phyloP scores from a whole-genome alignment of 2,113 vertebrate species.

The Vulpes lagopus region DNA sequence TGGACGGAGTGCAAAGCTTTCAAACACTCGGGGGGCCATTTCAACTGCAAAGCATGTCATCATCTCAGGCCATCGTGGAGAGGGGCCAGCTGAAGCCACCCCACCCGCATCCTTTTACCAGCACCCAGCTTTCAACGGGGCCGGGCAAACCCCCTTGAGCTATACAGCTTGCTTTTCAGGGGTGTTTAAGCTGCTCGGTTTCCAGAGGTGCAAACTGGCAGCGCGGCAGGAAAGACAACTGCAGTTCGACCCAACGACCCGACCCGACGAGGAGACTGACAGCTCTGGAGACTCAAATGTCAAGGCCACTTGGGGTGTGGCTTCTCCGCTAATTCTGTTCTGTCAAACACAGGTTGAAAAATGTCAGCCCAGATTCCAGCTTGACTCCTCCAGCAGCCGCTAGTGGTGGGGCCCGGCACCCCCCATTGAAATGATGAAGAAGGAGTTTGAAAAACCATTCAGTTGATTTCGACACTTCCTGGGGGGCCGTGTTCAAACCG shows the following conservation, averaged over 20 bases:
- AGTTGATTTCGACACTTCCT: constrained; percentile 66
- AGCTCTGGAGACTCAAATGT: constrained; percentile 54
- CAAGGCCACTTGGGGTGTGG: constrained; percentile 19
- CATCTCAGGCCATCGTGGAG: constrained; percentile 56
- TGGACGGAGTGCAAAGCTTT: constrained; percentile 41
- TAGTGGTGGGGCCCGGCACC: neutral
- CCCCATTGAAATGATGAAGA: neutral
- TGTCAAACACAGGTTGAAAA: constrained; percentile 1
- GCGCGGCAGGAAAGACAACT: constrained; percentile 65
- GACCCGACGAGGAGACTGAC: constrained; percentile 38
- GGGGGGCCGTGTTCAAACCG: constrained; percentile 50
- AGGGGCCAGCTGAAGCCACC: constrained; percentile 55
- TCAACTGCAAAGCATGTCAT: constrained; percentile 64
- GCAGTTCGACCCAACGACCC: constrained; percentile 59
- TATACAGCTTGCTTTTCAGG: constrained; percentile 55
- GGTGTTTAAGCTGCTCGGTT: constrained; percentile 11
- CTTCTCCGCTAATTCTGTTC: constrained; percentile 56
- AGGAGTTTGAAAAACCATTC: constrained; percentile 63
- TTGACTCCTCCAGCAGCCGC: constrained; percentile 16
- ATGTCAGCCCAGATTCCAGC: neutral
- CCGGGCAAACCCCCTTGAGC: constrained; percentile 41
- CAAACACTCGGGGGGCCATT: constrained; percentile 60
- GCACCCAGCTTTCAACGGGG: constrained; percentile 58
- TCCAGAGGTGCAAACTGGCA: constrained; percentile 46
- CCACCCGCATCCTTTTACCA: constrained; percentile 55